phyloP scores from a whole-genome alignment of 2,797 vertebrate genomes.

The Erithacus rubecula region DNA sequence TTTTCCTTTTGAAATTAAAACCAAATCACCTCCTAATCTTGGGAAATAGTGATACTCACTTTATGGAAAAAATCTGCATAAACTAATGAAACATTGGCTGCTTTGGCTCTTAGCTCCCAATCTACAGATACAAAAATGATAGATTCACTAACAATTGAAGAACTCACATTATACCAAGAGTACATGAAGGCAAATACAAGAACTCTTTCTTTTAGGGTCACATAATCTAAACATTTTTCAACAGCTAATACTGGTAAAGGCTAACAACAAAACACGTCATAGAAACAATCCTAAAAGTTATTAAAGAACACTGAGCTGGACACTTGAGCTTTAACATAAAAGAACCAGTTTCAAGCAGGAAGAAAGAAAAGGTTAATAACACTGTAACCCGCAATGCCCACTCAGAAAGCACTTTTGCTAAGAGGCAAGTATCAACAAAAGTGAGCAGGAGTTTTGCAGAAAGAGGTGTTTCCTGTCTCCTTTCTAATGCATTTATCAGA shows the following conservation, averaged over 20 bases:
- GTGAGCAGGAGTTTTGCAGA: neutral
- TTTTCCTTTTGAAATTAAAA: neutral
- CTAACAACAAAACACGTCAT: neutral
- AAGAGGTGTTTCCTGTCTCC: neutral
- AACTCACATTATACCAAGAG: neutral
- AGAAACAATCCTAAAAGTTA: neutral
- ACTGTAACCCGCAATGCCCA: neutral
- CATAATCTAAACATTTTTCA: neutral
- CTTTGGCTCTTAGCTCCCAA: neutral
- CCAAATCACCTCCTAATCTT: neutral
- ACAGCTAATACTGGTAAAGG: neutral
- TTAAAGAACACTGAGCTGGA: neutral
- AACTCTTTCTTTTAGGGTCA: neutral
- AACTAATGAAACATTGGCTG: neutral
- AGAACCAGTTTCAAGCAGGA: neutral
- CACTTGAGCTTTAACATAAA: neutral
- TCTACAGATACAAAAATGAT: neutral
- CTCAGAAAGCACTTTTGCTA: neutral
- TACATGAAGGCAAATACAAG: neutral
- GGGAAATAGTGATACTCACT: neutral
- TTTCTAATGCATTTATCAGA: neutral
- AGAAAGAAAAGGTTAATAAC: constrained; percentile 21
- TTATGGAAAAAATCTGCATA: neutral
- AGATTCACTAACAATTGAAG: neutral
- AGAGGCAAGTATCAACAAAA: neutral